These are phyloP conservation scores for Tetragnatha montana DNA, from an alignment of 2,888 invertebrate species.

Conservation along the genomic window DNA sequence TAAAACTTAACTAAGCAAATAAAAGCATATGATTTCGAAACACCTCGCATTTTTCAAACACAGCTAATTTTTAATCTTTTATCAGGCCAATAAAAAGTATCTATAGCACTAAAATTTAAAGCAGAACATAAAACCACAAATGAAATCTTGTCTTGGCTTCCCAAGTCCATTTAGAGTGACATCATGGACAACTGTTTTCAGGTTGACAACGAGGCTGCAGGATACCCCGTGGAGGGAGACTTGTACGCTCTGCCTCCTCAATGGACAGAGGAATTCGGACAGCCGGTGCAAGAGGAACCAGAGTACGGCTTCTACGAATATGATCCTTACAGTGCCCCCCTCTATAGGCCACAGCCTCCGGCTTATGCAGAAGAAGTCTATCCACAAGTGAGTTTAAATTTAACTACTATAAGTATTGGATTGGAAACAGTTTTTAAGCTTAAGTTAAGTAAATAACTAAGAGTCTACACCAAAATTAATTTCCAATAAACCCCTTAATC, in stretches of 20 bases:
- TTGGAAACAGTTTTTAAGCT: no score
- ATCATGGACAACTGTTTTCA: background rate
- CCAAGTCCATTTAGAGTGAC: background rate
- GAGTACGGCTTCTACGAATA: slow-evolving; percentile 63
- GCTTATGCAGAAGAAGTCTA: slow-evolving; percentile 22
- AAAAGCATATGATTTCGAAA: no score
- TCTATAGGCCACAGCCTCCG: background rate
- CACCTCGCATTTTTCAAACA: no score
- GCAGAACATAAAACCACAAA: background rate
- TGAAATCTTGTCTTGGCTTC: background rate
- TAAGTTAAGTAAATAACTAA: no score
- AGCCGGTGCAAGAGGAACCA: background rate
- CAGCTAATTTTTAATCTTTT: no score
- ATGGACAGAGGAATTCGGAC: slow-evolving; percentile 47
- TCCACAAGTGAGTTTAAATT: slow-evolving; percentile 24
- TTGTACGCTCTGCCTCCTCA: slow-evolving; percentile 51
- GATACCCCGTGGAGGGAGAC: slow-evolving; percentile 21
- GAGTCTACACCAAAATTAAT: no score
- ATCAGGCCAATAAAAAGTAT: no score
- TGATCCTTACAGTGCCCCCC: slow-evolving; percentile 25
- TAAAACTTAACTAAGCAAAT: no score
- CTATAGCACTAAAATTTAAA: background rate
- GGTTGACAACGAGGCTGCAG: slow-evolving; percentile 48
- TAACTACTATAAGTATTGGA: no score
- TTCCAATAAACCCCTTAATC: no score